Evolutionary conservation across 1,140 invertebrate genomes (phyloP).

Genomic region (Hesperophylax magnus): DNA sequence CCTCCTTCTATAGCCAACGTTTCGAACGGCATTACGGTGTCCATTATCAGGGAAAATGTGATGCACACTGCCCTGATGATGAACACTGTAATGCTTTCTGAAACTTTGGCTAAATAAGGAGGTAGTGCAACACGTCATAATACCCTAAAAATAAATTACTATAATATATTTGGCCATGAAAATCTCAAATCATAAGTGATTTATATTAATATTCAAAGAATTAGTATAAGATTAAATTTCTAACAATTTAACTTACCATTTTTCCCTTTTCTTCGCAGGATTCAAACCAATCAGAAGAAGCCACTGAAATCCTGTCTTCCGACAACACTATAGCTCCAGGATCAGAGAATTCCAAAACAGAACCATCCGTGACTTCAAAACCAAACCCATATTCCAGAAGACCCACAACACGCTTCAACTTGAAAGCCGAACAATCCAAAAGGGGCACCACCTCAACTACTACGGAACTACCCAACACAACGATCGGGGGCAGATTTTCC

Average conservation of each 20-base stretch:
- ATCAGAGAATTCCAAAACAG: conserved; percentile 27
- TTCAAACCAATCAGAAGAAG: neutral
- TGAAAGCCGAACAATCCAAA: conserved; percentile 8
- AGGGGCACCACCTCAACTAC: conserved; percentile 28
- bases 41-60: too few relatives aligned
- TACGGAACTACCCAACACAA: conserved; percentile 19
- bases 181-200: too few relatives aligned
- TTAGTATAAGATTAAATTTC: too few relatives aligned
- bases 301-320: conserved; percentile 32
- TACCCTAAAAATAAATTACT: too few relatives aligned
- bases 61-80: too few relatives aligned
- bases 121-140: too few relatives aligned
- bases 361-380: conserved; percentile 14
- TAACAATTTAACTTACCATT: conserved; percentile 6
- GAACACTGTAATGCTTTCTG: too few relatives aligned
- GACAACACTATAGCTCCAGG: conserved; percentile 37
- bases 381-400: conserved; percentile 50
- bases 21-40: too few relatives aligned
- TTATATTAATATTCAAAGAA: too few relatives aligned
- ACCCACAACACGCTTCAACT: conserved; percentile 32
- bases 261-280: conserved; percentile 8
- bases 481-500: conserved; percentile 32
- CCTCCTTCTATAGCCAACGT: too few relatives aligned
- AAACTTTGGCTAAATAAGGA: too few relatives aligned
- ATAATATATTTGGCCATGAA: too few relatives aligned